Evolutionary conservation across 1,140 invertebrate species (phyloP), one percentile per base, ranked within the genome.

Genomic region (Conus ventricosus): DNA sequence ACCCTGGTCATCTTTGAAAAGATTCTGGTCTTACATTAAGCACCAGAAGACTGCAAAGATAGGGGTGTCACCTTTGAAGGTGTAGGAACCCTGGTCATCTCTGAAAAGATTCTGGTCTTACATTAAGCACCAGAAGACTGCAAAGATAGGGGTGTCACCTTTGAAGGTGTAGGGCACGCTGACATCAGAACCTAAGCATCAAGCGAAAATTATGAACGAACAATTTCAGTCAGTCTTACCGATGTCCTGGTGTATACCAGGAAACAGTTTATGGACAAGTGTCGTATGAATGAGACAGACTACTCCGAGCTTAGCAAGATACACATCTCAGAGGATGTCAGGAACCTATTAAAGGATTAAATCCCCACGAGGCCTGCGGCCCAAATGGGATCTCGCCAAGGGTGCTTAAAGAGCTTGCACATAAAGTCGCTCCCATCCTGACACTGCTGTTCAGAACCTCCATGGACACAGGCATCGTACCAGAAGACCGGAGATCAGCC

Each of bases 171-270:
- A 75, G 17, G 67, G 20, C 20, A 75, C 13, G 23, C 20, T 75
- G 20, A 75, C 5, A 20, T 75, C 67, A n/a, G 67, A 75, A 20
- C 67, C 67, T n/a, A 23, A 75, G n/a, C 20, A 75, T n/a, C 67
- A 75, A 25, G 67, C 57, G 57, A 15, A 60, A 60, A 60, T 75
- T 25, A 8, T 60, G 57, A 53, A 90, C 57, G 20, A 51, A 90
- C 78, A 78, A 88, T 60, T 54, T 53, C 67, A 84, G 81, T 60
- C n/a, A 67, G n/a, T 75, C 87, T 71, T 80, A 84, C 7, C n/a
- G 63, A 88, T 87, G 87, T 80, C 81, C 27, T 55, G 53, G 13
- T 87, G 60, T 78, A 82, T 82, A 78, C 20, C 76, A 27, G 25
- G 6, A 20, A 63, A 23, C 7, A 88, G 85, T 81, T 81, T 25